phyloP scores from a whole-genome alignment of 2,888 invertebrate genomes.

The Axea sp. region DNA sequence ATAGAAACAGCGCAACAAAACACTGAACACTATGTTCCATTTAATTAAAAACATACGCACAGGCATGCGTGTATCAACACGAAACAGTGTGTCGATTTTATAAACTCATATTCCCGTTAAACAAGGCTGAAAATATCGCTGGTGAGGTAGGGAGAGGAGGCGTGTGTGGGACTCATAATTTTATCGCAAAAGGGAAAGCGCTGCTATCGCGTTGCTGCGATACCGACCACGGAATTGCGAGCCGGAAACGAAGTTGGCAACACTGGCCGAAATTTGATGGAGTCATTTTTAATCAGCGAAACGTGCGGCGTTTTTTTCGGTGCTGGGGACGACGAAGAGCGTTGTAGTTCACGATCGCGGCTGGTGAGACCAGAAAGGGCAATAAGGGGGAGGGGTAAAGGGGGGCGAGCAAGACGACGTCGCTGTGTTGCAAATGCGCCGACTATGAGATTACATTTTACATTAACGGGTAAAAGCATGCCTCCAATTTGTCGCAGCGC shows the following conservation, averaged over 20 bases:
- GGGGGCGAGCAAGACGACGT: constrained; percentile 7
- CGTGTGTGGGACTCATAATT: too few species aligned
- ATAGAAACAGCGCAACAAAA: background rate
- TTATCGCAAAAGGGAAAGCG: too few species aligned
- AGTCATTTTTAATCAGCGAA: too few species aligned
- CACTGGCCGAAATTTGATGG: too few species aligned
- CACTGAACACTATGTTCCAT: background rate
- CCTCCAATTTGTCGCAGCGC: constrained; percentile 62
- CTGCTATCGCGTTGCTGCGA: too few species aligned
- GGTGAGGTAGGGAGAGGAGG: too few species aligned
- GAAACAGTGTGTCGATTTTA: background rate
- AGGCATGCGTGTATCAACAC: too few species aligned
- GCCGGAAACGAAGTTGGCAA: too few species aligned
- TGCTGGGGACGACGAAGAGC: constrained; percentile 11
- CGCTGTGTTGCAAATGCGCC: constrained; percentile 31
- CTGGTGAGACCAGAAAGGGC: constrained; percentile 20
- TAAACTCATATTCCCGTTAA: too few species aligned
- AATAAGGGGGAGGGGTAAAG: constrained; percentile 17
- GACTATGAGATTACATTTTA: constrained; percentile 47
- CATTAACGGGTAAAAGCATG: constrained; percentile 63
- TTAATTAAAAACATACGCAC: background rate
- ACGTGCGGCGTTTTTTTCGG: too few species aligned
- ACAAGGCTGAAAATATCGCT: too few species aligned
- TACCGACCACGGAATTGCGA: too few species aligned
- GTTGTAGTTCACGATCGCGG: constrained; percentile 27